Evolutionary conservation across 1,140 invertebrate species (phyloP).

Genomic region (Globodera rostochiensis): DNA sequence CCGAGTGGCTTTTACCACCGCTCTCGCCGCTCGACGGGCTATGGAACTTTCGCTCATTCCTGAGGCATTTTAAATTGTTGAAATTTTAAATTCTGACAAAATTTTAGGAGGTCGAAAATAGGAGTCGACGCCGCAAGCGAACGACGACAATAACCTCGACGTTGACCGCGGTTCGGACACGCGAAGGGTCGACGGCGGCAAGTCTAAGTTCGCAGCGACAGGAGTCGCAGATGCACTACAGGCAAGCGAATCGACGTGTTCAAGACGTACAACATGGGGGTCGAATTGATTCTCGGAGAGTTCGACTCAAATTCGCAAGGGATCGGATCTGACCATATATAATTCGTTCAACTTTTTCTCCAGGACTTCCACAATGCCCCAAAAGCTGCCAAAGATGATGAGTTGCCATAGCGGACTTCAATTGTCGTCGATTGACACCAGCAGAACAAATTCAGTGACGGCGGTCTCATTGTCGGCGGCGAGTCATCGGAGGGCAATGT

Average conservation of each 20-base stretch:
- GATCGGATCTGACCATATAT: background rate
- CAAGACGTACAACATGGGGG: conserved; percentile 12
- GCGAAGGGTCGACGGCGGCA: conserved; percentile 31
- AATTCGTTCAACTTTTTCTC: no score
- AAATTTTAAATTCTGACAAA: no score
- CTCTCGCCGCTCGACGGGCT: conserved; percentile 57
- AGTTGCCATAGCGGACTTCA: background rate
- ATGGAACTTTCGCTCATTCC: conserved; percentile 60
- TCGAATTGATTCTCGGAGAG: background rate
- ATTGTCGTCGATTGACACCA: background rate
- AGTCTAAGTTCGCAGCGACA: background rate
- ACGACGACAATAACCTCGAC: background rate
- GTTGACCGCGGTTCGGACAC: conserved; percentile 11
- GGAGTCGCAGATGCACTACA: conserved; percentile 7
- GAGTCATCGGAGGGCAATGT: conserved; percentile 6
- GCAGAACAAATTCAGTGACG: background rate
- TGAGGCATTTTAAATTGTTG: conserved; percentile 38
- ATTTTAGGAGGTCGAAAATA: conserved; percentile 23
- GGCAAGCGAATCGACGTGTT: conserved; percentile 2
- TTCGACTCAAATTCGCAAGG: background rate
- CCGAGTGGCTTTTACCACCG: conserved; percentile 58
- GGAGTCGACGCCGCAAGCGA: conserved; percentile 9
- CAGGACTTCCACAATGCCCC: background rate
- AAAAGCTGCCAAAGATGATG: conserved; percentile 1
- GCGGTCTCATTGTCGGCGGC: background rate